Evolutionary conservation across 1,140 invertebrate genomes (phyloP).

Genomic region (Cataglyphis hispanica): DNA sequence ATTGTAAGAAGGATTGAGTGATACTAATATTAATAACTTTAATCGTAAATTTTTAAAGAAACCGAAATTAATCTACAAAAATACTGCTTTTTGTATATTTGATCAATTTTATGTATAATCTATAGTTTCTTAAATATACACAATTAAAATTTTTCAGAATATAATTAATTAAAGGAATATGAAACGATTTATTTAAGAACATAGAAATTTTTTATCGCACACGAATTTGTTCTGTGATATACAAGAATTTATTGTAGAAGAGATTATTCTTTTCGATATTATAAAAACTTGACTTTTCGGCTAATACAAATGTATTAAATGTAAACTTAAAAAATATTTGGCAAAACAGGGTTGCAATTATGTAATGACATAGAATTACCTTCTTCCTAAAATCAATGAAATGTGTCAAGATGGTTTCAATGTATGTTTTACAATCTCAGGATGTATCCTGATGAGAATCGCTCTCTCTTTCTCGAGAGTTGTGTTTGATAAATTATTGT

Average conservation of each 20-base stretch:
- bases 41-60: conserved; percentile 40
- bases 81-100: conserved; percentile 29
- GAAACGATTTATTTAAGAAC: conserved; percentile 26
- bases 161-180: conserved; percentile 12
- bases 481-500: conserved; percentile 75
- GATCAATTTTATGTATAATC: conserved; percentile 24
- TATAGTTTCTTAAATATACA: conserved; percentile 21
- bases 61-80: conserved; percentile 49
- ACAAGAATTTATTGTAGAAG: conserved; percentile 40
- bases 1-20: conserved; percentile 60
- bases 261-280: conserved; percentile 37
- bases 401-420: conserved; percentile 77
- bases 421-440: conserved; percentile 83
- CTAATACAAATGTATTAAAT: conserved; percentile 41
- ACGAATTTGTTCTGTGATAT: conserved; percentile 49
- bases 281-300: conserved; percentile 29
- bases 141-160: conserved; percentile 29
- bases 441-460: conserved; percentile 80
- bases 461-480: conserved; percentile 77
- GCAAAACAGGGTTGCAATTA: conserved; percentile 72
- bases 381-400: conserved; percentile 65
- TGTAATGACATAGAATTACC: conserved; percentile 62
- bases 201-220: conserved; percentile 54
- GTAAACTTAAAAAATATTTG: conserved; percentile 51
- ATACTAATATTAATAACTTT: conserved; percentile 61